Evolutionary conservation across 2,888 invertebrate species (phyloP), one percentile per base, ranked within the genome.

Genomic region (Drosophila pseudotakahashii): DNA sequence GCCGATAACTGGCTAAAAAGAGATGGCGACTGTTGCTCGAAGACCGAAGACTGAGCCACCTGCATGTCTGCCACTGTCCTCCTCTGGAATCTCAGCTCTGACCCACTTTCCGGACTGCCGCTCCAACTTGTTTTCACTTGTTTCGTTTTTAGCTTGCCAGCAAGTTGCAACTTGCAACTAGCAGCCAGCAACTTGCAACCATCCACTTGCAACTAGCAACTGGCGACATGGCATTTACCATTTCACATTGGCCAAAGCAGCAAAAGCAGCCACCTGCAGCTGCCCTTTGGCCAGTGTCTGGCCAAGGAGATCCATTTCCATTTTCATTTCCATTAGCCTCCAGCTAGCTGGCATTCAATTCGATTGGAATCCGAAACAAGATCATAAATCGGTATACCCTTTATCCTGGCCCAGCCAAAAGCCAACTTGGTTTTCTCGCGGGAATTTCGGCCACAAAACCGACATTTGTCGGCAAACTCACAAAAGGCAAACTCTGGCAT

Each of bases 41-140:
- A 26, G 26, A 26, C 26, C 6, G 51, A 66, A 50, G 48, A 36
- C 42, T 42, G 53, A 57, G 73, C 52, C 57, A 64, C 59, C 61
- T 68, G 55, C 66, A 50, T 71, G 53, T 57, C 52, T 72, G 58
- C 69, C 78, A 69, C 74, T 81, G 42, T 70, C 62, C 62, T 72
- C 75, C 66, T 44, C 73, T 67, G 73, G 67, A 73, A 73, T 73
- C 72, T 73, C 72, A 66, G 72, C 74, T 76, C 55, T 85, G 87
- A 88, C 88, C 88, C 79, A 88, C 88, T 88, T 89, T 85, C 74
- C 60, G 75, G 71, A 71, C 71, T 72, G 68, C 62, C 66, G 55
- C 54, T 54, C 79, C 73, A 79, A 87, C 80, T 87, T 87, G 88
- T 87, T 85, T 78, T 84, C 81, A 82, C 81, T 82, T 82, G 81